These are phyloP conservation scores for Onchidella celtica DNA, from an alignment of 2,888 invertebrate genomes.

Conservation along the genomic window DNA sequence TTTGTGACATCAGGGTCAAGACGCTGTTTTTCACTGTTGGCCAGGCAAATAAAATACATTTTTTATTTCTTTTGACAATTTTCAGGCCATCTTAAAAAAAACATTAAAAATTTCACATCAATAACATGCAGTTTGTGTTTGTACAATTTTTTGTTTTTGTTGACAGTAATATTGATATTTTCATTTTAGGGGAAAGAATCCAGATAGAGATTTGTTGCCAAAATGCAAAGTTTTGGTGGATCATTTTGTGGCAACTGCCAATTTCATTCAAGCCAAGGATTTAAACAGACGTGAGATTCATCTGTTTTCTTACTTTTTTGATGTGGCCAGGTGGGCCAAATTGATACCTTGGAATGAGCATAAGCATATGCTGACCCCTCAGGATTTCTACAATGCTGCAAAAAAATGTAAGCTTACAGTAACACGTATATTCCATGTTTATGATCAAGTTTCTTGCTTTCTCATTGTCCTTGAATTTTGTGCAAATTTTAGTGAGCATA, in stretches of 20 bases:
- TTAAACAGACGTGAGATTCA: conserved; percentile 84
- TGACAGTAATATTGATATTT: neutral
- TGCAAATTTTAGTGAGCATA: too few relatives aligned
- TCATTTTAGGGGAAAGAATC: conserved; percentile 29
- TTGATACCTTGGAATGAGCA: conserved; percentile 83
- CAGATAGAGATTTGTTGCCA: neutral
- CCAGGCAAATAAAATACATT: too few relatives aligned
- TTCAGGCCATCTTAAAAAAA: too few relatives aligned
- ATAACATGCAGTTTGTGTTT: too few relatives aligned
- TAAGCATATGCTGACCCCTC: conserved; percentile 52
- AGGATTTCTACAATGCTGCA: conserved; percentile 86
- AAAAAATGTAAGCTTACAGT: conserved; percentile 76
- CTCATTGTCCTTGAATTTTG: too few relatives aligned
- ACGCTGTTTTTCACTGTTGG: too few relatives aligned
- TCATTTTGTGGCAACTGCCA: conserved; percentile 28
- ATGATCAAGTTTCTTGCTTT: neutral
- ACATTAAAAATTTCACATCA: too few relatives aligned
- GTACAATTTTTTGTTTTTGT: too few relatives aligned
- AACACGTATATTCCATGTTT: too few relatives aligned
- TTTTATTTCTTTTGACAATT: too few relatives aligned
- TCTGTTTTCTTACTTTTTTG: conserved; percentile 97
- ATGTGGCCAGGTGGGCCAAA: conserved; percentile 92
- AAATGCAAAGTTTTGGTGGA: conserved; percentile 21
- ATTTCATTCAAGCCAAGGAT: conserved; percentile 46
- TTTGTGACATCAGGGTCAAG: too few relatives aligned